These are phyloP conservation scores for Hedya salicella DNA, from an alignment of 2,888 invertebrate species.

Conservation along the genomic window DNA sequence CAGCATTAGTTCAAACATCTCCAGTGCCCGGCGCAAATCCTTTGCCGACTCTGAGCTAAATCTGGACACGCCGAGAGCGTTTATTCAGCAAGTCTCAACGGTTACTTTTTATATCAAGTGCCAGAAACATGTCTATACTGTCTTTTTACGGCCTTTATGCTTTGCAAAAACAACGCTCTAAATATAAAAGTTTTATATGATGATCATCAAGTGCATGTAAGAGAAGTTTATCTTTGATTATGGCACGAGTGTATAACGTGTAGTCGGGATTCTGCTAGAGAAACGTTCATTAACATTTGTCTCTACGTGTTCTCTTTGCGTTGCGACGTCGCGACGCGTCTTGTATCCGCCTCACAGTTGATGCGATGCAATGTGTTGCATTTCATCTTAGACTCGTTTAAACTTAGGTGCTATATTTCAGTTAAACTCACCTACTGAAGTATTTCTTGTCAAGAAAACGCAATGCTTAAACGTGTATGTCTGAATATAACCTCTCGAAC, in stretches of 20 bases:
- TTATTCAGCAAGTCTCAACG: constrained; percentile 34
- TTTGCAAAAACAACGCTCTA: too few species aligned
- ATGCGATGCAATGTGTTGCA: constrained; percentile 29
- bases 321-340: constrained; percentile 52
- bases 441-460: too few species aligned
- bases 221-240: too few species aligned
- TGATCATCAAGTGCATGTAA: too few species aligned
- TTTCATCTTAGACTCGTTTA: constrained; percentile 14
- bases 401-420: not conserved
- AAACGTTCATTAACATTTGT: constrained; percentile 8
- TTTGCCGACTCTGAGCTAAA: constrained; percentile 62
- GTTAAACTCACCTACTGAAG: too few species aligned
- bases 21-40: constrained; percentile 57
- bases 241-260: not conserved
- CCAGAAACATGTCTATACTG: too few species aligned
- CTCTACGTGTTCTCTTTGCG: constrained; percentile 26
- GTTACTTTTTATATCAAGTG: not conserved
- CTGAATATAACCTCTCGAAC: too few species aligned
- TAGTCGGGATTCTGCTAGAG: not conserved
- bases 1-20: constrained; percentile 70
- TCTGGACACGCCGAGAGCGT: constrained; percentile 66
- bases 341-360: constrained; percentile 21
- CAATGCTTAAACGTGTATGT: not conserved
- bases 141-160: too few species aligned
- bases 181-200: too few species aligned